Conservation (phyloP, 2,797 vertebrate species). For the Esox lucius region DNA sequence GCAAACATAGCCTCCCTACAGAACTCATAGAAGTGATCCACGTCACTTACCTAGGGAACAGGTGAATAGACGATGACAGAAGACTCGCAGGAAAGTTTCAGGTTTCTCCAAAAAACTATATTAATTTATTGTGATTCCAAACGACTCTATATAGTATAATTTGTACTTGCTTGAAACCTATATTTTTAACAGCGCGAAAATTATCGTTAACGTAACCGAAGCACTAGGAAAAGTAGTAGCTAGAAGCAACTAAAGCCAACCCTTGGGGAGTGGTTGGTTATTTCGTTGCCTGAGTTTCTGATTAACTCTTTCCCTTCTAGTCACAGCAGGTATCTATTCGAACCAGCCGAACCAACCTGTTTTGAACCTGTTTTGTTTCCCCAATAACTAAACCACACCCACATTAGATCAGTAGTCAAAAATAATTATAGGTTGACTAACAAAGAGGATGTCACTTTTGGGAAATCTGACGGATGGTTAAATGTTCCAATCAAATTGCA, state of each 20-base stretch:
- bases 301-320: conserved; percentile 42
- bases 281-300: conserved; percentile 4
- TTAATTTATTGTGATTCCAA: neutral
- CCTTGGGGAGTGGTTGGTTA: conserved; percentile 63
- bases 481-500: neutral
- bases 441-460: neutral
- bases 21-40: neutral
- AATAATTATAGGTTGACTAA: neutral
- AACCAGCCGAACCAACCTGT: conserved; percentile 60
- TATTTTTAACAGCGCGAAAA: conserved; percentile 3
- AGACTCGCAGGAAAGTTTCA: conserved; percentile 48
- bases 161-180: neutral
- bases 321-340: conserved; percentile 3
- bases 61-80: conserved; percentile 38
- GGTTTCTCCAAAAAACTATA: neutral
- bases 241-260: conserved; percentile 34
- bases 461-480: neutral
- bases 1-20: neutral
- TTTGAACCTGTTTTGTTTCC: conserved; percentile 21
- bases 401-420: neutral
- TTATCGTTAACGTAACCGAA: conserved; percentile 22
- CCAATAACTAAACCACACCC: neutral
- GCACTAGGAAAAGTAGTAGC: conserved; percentile 59
- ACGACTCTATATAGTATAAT: neutral
- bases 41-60: conserved; percentile 49